Conservation (phyloP, 2,113 vertebrate species). For the Anarhynchus alexandrinus region DNA sequence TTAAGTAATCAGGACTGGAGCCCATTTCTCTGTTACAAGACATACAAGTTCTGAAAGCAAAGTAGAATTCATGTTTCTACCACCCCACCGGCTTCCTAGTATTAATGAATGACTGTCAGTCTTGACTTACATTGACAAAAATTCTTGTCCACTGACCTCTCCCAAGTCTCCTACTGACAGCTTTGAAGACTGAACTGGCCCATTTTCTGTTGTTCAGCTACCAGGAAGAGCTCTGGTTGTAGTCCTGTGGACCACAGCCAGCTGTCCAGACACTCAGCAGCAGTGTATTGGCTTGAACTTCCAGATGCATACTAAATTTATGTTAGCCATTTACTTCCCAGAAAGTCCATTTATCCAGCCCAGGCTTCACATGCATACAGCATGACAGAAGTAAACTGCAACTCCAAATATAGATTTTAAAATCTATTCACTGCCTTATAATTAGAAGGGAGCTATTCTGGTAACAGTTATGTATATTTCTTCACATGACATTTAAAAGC, state of each 20-base stretch:
- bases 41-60: not conserved
- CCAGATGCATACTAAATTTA: not conserved
- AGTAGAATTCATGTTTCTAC: not conserved
- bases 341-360: not conserved
- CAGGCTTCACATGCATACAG: not conserved
- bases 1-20: not conserved
- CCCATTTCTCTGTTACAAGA: not conserved
- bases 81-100: not conserved
- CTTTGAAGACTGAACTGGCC: not conserved
- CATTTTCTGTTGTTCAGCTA: not conserved
- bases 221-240: not conserved
- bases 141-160: not conserved
- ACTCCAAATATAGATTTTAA: not conserved
- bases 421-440: not conserved
- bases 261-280: not conserved
- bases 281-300: not conserved
- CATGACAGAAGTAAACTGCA: not conserved
- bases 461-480: not conserved
- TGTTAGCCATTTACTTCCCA: not conserved
- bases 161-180: not conserved
- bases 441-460: not conserved
- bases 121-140: not conserved
- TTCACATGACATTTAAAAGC: not conserved
- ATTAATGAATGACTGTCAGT: not conserved
- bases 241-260: not conserved